Percentiles rank a stretch among this genome's conserved stretches.
Conservation (phyloP, 1,140 invertebrate genomes). For the Penaeus vannamei region DNA sequence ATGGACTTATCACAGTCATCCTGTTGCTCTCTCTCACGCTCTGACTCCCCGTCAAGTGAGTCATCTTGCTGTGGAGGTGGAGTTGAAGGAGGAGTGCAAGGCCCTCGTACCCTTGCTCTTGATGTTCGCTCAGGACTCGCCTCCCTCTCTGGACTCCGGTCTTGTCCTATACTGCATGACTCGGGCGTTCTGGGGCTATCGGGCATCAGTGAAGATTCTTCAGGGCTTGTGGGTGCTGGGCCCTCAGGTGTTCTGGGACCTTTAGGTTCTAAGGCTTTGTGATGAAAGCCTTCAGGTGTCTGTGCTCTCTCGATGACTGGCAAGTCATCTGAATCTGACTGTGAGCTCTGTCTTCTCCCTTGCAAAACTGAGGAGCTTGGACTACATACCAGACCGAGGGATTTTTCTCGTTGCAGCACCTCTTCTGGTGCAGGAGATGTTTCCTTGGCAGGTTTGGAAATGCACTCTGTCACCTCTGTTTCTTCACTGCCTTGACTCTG, state of each 20-base stretch:
- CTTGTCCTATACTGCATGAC: neutral
- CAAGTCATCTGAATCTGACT: no score
- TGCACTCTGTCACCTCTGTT: neutral
- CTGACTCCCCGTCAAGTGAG: constrained; percentile 16
- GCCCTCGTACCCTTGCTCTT: constrained; percentile 30
- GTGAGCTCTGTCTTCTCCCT: no score
- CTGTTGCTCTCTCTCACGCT: constrained; percentile 6
- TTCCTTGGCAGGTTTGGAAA: no score
- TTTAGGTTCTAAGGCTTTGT: neutral
- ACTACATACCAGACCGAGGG: no score
- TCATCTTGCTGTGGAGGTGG: constrained; percentile 9
- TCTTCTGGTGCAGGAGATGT: no score
- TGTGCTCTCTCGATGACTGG: neutral
- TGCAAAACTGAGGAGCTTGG: no score
- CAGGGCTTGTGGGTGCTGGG: constrained; percentile 48
- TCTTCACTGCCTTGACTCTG: neutral
- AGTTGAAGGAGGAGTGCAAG: constrained; percentile 44
- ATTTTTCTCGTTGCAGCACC: no score
- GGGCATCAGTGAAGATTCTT: neutral
- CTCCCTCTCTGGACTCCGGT: constrained; percentile 2
- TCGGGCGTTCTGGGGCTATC: constrained; percentile 7
- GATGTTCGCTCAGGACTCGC: neutral
- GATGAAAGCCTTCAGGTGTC: neutral
- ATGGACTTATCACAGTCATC: constrained; percentile 25
- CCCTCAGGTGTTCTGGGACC: constrained; percentile 52